Conservation (phyloP, 37 sponge, comb jelly and placozoan genomes). For the Mnemiopsis leidyi region DNA sequence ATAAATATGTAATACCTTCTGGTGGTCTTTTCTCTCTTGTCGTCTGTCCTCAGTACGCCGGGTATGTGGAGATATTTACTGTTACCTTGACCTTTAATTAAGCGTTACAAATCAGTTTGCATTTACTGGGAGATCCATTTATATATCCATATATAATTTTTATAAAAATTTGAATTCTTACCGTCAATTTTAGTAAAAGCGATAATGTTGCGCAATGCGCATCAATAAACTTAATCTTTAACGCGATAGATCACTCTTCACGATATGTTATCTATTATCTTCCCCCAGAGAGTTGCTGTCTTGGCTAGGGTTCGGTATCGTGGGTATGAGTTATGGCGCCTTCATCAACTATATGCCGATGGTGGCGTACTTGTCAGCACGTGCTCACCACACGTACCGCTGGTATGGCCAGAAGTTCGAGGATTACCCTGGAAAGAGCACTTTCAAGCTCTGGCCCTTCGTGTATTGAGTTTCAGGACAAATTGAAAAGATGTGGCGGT, state of each 20-base stretch:
- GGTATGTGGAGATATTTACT: too few species aligned
- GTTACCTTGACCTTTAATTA: too few species aligned
- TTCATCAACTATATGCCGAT: constrained; percentile 35
- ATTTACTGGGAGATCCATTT: too few species aligned
- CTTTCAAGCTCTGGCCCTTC: constrained; percentile 16
- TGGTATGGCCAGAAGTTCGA: constrained; percentile 52
- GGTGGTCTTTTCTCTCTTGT: constrained; percentile 44
- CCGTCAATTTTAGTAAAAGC: too few species aligned
- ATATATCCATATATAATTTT: too few species aligned
- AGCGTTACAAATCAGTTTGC: too few species aligned
- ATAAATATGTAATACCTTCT: constrained; percentile 35
- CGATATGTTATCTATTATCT: too few species aligned
- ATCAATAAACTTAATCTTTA: too few species aligned
- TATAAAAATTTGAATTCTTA: too few species aligned
- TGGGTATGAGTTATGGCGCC: background rate
- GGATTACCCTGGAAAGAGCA: background rate
- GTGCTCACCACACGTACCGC: constrained; percentile 42
- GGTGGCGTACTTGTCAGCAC: constrained; percentile 50
- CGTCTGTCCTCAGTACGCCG: constrained; percentile 54
- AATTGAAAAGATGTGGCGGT: too few species aligned
- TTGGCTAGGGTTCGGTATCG: constrained; percentile 40
- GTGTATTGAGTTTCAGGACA: background rate
- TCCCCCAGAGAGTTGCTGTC: constrained; percentile 37
- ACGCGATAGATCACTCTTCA: too few species aligned
- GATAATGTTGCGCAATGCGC: too few species aligned